Percentiles rank a stretch among this genome's conserved stretches.
Evolutionary conservation across 2,113 vertebrate genomes (phyloP).

Genomic region (Sus scrofa): DNA sequence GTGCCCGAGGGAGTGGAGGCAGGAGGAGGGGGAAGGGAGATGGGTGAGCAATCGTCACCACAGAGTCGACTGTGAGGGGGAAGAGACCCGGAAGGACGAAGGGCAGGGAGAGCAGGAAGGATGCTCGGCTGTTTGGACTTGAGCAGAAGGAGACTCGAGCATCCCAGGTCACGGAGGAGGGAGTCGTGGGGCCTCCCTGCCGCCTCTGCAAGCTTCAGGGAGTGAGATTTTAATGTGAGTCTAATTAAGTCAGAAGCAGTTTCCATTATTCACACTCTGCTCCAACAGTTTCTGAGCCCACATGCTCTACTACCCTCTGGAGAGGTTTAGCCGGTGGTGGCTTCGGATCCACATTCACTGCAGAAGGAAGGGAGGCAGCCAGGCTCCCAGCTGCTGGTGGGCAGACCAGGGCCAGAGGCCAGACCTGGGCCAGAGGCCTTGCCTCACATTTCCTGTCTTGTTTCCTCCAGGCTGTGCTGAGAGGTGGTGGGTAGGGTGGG

Average conservation of each 20-base stretch:
- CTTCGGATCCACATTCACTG: background rate
- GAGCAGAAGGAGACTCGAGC: background rate
- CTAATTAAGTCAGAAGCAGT: conserved; percentile 72
- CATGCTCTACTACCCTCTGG: background rate
- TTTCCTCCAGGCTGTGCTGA: background rate
- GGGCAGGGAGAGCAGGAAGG: background rate
- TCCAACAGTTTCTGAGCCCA: conserved; percentile 62
- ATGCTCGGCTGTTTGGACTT: background rate
- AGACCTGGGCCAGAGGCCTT: background rate
- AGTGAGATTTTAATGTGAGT: conserved; percentile 50
- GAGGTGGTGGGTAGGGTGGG: background rate
- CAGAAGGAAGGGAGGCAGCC: background rate
- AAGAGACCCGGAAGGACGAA: background rate
- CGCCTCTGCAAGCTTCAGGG: conserved; percentile 31
- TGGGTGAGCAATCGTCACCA: accelerated
- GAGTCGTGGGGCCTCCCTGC: background rate
- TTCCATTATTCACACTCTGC: conserved; percentile 65
- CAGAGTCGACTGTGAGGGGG: background rate
- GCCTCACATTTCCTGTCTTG: accelerated
- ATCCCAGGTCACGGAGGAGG: background rate
- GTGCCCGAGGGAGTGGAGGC: background rate
- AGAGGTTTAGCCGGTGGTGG: background rate
- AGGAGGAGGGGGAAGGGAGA: background rate
- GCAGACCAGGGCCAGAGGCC: background rate
- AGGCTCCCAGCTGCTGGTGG: background rate